Base-by-base conservation (phyloP, 1,140 invertebrate species). In the Drosophila athabasca region DNA sequence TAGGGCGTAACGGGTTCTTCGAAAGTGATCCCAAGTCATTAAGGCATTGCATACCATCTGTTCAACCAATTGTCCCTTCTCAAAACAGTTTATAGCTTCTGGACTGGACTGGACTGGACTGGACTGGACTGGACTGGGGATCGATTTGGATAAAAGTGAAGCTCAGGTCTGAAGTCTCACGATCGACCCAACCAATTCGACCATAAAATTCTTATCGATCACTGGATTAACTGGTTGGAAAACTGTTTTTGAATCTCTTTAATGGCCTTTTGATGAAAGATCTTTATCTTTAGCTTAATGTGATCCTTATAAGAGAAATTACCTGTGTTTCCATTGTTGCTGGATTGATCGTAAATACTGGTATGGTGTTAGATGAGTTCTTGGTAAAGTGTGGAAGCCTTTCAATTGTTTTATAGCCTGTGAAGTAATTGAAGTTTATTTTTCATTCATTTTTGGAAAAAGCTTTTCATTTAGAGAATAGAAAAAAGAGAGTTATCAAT, bases 31-130 rank as follows among this genome's bases (percentile, higher is more conserved):
- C 46, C 52, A 58, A 55, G 48, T 55, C 69, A 73, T 65, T 64
- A 73, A 52, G 39, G 50, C 68, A 43, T 39, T 53, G 19, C 70
- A 55, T 8, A 66, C 76, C 81, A 84, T 68, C 81, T 84, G 81
- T 84, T 83, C 59, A 22, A 65, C 50, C 57, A 51, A 31, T 51
- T 44, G 70, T 80, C 81, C 80, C 81, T 84, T 62, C 75, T 80
- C 76, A 73, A 68, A 71, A 65, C 50, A 79, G 58, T 83, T 84
- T 83, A 83, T 84, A 60, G 70, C 61, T 69, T 60, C 59, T 61
- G 24, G 24, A 26, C 24, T 26, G 24, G 24, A 19, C 17, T 1
- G 61, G 52, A 19, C 59, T 55, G 24, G 24, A 26, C 24, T 26
- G 4, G 24, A 19, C 17, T 19, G 57, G 52, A 19, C 59, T 55